A percentile compares a stretch with the other conserved stretches of the same genome.
These are phyloP conservation scores for Clarias pachynema DNA, from an alignment of 2,797 vertebrate genomes.

Conservation along the genomic window DNA sequence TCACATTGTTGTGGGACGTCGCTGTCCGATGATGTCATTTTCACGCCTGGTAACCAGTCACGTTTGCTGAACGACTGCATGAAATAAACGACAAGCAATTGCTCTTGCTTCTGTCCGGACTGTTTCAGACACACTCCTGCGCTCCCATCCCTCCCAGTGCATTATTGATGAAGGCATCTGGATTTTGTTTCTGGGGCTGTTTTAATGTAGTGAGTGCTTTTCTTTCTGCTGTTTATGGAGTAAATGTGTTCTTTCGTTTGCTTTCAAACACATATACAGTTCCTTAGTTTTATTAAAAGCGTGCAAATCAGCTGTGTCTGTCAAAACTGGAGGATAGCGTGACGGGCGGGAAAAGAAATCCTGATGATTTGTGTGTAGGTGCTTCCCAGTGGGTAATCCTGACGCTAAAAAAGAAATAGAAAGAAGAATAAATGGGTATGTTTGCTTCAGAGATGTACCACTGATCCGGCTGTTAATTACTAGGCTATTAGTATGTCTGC, in stretches of 20 bases:
- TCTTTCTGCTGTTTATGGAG: background rate
- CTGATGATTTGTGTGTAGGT: background rate
- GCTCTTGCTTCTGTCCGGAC: constrained; percentile 15
- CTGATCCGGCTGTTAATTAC: background rate
- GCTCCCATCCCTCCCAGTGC: background rate
- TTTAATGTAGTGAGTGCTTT: background rate
- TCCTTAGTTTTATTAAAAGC: background rate
- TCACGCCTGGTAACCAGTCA: background rate
- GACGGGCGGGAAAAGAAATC: background rate
- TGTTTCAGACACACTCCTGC: constrained; percentile 5
- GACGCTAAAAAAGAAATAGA: background rate
- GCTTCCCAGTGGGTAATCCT: background rate
- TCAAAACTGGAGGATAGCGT: background rate
- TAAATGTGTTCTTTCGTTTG: background rate
- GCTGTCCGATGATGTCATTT: no score
- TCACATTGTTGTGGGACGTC: no score
- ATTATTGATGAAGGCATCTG: constrained; percentile 25
- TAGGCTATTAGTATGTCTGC: constrained; percentile 3
- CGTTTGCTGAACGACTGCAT: no score
- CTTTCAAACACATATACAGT: background rate
- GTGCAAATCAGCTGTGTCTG: background rate
- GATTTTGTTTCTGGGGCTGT: background rate
- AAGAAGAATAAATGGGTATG: background rate
- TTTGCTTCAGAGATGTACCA: background rate
- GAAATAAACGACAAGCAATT: background rate